Evolutionary conservation across 2,113 vertebrate species (phyloP), one percentile per base, ranked within the genome.

Genomic region (Furnarius figulus): DNA sequence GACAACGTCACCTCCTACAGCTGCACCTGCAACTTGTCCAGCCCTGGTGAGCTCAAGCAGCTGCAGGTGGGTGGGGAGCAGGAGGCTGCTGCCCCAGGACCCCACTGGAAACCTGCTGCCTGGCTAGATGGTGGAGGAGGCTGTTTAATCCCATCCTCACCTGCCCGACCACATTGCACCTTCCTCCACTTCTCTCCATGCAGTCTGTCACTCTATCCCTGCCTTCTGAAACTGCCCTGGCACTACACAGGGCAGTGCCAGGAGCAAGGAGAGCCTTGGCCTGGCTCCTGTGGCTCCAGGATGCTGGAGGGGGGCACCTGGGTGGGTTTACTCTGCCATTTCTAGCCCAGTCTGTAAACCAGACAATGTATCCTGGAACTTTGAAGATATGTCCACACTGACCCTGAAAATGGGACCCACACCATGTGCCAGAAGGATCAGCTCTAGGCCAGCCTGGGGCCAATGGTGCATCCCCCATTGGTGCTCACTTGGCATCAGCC

Each of bases 1-100:
- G 90, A 96, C 55, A 59, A 97, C 2, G 30, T 97, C 77, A 96
- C 96, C 52, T 92, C 95, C 78, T 98, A 98, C 66, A 96, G 94
- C 66, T 98, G 98, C 44, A 27, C 91, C 79, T 98, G 98, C 86
- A 96, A 96, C 47, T 89, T 97, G 61, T 93, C 93, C 77, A 89
- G 92, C 31, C 68, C 72, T 0, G 94, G 95, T 97, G 86, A 95
- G 94, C 39, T 52, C 65, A 27, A 50, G 58, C 25, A 72, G 68
- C 84, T 0, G 2, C 6, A 28, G 55, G 55, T 6, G 61, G 50
- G 27, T 65, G 46, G 71, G 31, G 42, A 92, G n/a, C 15, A 63
- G 30, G 70, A 46, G 44, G 13, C 14, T 47, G 75, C 33, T 8
- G 12, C 47, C 40, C 47, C 46, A 28, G 52, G 30, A 91, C n/a